A percentile compares a stretch with the other conserved stretches of the same genome.
phyloP scores from a whole-genome alignment of 2,113 vertebrate species.

The Danionella cerebrum region DNA sequence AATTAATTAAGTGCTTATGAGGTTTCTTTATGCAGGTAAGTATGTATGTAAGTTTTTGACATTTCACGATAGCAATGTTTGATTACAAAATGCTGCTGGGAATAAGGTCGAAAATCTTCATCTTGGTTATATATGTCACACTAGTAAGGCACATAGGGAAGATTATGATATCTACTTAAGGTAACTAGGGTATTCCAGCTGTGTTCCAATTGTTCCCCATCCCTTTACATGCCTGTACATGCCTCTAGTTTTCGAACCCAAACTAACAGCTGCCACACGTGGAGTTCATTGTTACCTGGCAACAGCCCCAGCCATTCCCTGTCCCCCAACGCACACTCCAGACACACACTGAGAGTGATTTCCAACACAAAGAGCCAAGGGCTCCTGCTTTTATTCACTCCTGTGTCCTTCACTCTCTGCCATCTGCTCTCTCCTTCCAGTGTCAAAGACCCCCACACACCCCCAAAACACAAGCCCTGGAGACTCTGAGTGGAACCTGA shows the following conservation, averaged over 20 bases:
- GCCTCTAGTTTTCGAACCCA: background rate
- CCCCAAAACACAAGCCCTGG: conserved; percentile 7
- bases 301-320: background rate
- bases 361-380: conserved; percentile 42
- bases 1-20: no score
- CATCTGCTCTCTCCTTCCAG: conserved; percentile 50
- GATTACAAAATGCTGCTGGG: no score
- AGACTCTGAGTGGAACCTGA: background rate
- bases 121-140: no score
- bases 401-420: conserved; percentile 21
- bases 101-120: no score
- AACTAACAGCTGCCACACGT: conserved; percentile 16
- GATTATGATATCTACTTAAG: no score
- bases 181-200: no score
- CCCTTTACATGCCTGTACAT: background rate
- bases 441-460: conserved; percentile 23
- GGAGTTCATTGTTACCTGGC: background rate
- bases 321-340: background rate
- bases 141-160: no score
- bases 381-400: conserved; percentile 37
- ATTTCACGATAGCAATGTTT: no score
- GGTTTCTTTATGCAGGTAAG: no score
- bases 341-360: conserved; percentile 31
- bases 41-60: no score
- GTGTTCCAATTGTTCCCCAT: no score